Percentiles rank a stretch among this genome's conserved stretches.
Evolutionary conservation across 2,888 invertebrate genomes (phyloP).

Genomic region (Abrostola tripartita): DNA sequence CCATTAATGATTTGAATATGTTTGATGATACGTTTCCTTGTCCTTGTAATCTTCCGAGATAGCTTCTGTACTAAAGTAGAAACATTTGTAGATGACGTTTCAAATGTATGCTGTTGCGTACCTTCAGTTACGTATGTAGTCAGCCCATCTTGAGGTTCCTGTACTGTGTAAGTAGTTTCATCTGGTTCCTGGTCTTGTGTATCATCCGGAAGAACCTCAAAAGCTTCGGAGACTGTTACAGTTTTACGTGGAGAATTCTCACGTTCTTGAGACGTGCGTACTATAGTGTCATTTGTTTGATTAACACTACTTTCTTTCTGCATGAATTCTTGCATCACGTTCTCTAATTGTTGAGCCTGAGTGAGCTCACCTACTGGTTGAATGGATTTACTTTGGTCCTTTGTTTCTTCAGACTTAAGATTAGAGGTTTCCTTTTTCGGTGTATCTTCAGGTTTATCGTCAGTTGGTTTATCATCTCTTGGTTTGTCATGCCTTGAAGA

Average conservation of each 20-base stretch:
- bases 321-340: constrained; percentile 69
- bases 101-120: constrained; percentile 64
- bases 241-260: constrained; percentile 61
- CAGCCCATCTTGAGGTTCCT: constrained; percentile 67
- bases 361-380: constrained; percentile 42
- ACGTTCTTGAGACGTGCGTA: constrained; percentile 53
- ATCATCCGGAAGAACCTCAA: constrained; percentile 51
- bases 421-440: constrained; percentile 38
- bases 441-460: constrained; percentile 44
- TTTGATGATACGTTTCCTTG: constrained; percentile 92
- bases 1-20: constrained; percentile 94
- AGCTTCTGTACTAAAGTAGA: constrained; percentile 93
- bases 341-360: constrained; percentile 59
- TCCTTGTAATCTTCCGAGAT: constrained; percentile 92
- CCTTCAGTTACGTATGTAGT: constrained; percentile 61
- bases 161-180: constrained; percentile 60
- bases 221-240: constrained; percentile 56
- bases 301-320: constrained; percentile 63
- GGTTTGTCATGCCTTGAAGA: constrained; percentile 27
- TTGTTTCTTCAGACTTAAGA: constrained; percentile 42
- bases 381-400: constrained; percentile 39
- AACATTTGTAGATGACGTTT: constrained; percentile 69
- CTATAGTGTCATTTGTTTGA: constrained; percentile 1
- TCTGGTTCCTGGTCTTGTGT: constrained; percentile 40
- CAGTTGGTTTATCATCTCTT: constrained; percentile 35